phyloP scores from a whole-genome alignment of 2,113 vertebrate species.

The Daboia siamensis region DNA sequence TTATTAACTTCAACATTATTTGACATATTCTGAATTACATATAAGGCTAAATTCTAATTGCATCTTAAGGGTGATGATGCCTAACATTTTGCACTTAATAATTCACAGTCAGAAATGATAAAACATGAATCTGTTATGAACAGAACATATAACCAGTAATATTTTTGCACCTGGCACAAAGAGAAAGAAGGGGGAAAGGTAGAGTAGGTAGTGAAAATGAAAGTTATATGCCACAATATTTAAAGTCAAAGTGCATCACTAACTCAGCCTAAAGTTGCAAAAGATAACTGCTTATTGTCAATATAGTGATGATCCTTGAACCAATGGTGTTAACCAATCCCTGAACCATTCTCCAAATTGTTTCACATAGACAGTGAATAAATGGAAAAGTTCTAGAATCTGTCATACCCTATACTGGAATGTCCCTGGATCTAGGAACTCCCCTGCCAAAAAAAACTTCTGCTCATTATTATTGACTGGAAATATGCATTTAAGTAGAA shows the following conservation, averaged over 20 bases:
- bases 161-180: not conserved
- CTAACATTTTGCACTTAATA: slow-evolving; percentile 9
- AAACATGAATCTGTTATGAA: not conserved
- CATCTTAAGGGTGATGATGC: slow-evolving; percentile 26
- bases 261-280: not conserved
- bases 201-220: not conserved
- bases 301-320: not conserved
- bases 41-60: slow-evolving; percentile 43
- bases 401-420: not conserved
- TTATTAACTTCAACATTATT: slow-evolving; percentile 43
- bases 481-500: not conserved
- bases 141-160: not conserved
- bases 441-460: not conserved
- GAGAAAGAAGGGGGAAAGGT: not conserved
- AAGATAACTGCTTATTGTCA: not conserved
- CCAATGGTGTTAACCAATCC: not conserved
- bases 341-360: not conserved
- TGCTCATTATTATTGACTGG: not conserved
- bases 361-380: not conserved
- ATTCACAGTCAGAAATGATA: slow-evolving; percentile 19
- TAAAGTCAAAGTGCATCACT: not conserved
- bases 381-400: not conserved
- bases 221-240: not conserved
- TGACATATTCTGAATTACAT: slow-evolving; percentile 14
- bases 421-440: not conserved